Base-by-base conservation (phyloP, 1,140 invertebrate genomes). In the Drosophila ohnishii region DNA sequence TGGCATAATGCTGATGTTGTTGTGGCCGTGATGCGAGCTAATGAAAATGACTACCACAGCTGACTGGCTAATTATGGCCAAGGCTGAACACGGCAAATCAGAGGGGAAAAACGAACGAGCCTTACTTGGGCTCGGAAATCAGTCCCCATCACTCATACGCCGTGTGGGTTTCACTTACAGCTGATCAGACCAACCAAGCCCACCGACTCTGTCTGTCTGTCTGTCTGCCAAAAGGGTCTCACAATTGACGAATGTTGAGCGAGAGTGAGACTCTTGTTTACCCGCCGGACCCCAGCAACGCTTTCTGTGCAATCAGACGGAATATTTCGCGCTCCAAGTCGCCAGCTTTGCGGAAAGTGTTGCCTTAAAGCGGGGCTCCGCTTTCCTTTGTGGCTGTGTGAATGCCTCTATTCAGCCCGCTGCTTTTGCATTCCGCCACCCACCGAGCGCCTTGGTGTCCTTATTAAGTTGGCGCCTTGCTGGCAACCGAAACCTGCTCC, bases 391-490 rank as follows among this genome's bases (percentile, higher is more conserved):
- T 32, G 25, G 34, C n/a, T 34, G 6, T 16, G 14, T 4, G 65
- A 50, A 51, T 39, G 45, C 53, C 22, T 65, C 34, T 51, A 19
- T 56, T 5, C 5, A 10, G 63, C 34, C 59, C 35, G 9, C 34
- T 22, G 32, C 50, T 47, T 42, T 42, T 59, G 42, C 65, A 37
- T 74, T 65, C 69, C 35, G 64, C 48, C 75, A 75, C 75, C 79
- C 79, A 71, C 63, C 69, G 60, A 48, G 80, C 63, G 74, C 57
- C 53, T 82, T 78, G 65, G 70, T 59, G 80, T 84, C 82, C 83
- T 88, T 86, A 83, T 86, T 82, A 86, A 87, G 83, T 86, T 86
- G 84, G 75, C 83, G 84, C 84, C 83, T 79, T 40, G 51, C 35
- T 55, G 81, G 57, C 63, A 78, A 71, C 73, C 64, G 62, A 71